phyloP scores from a whole-genome alignment of 2,888 invertebrate species.

The Anorthoa munda region DNA sequence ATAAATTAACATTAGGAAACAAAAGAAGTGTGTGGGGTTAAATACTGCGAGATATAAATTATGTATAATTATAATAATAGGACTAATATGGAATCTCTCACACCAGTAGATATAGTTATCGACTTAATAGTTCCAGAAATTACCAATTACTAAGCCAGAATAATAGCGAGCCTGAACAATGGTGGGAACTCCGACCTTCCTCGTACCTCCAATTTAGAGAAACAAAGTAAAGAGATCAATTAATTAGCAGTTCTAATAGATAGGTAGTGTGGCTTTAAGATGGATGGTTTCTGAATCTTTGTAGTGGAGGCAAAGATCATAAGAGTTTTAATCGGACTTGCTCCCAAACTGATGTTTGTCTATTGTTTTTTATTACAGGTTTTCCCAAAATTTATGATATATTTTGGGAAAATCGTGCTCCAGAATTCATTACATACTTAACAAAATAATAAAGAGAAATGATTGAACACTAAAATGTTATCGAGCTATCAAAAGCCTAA shows the following conservation, averaged over 20 bases:
- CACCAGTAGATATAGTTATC: conserved; percentile 11
- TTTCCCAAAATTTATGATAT: too few species aligned
- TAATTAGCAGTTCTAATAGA: conserved; percentile 57
- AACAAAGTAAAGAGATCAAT: conserved; percentile 63
- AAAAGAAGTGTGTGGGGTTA: background rate
- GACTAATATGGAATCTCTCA: conserved; percentile 4
- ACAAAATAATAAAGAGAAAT: background rate
- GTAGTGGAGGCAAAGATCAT: conserved; percentile 4
- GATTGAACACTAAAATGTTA: background rate
- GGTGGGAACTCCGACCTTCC: conserved; percentile 37
- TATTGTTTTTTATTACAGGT: background rate
- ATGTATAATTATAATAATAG: conserved; percentile 27
- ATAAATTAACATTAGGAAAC: conserved; percentile 15
- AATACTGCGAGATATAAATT: conserved; percentile 19
- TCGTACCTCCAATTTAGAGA: conserved; percentile 46
- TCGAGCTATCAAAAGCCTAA: background rate
- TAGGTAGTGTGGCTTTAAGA: conserved; percentile 43
- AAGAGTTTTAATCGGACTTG: background rate
- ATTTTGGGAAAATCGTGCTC: too few species aligned
- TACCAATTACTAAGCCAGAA: conserved; percentile 49
- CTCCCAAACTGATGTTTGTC: background rate
- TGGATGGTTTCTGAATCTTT: conserved; percentile 25
- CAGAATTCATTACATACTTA: too few species aligned
- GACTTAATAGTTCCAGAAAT: conserved; percentile 30
- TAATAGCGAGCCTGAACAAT: conserved; percentile 48